Percentiles rank a stretch among this genome's conserved stretches.
phyloP scores from a whole-genome alignment of 92 coral and sea anemone genomes.

The Siderastrea radians region DNA sequence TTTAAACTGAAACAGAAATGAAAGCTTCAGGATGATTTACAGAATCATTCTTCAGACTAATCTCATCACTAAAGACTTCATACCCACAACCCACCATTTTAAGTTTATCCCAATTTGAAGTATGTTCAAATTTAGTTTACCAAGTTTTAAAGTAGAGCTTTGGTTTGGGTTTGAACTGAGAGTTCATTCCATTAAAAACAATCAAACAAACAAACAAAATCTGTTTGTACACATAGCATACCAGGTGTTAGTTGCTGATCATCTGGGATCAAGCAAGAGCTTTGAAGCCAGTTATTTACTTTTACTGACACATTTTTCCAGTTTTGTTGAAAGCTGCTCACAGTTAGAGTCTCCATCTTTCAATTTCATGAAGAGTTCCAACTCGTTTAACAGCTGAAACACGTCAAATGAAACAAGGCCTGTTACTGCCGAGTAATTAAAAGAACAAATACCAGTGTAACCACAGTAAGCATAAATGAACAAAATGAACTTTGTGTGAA shows the following conservation, averaged over 20 bases:
- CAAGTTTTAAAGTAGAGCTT: background rate
- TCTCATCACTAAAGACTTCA: slow-evolving; percentile 20
- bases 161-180: background rate
- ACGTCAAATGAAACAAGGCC: slow-evolving; percentile 22
- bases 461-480: slow-evolving; percentile 17
- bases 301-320: slow-evolving; percentile 20
- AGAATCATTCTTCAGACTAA: slow-evolving; percentile 21
- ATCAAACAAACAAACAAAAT: slow-evolving; percentile 11
- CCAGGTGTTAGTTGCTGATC: slow-evolving; percentile 16
- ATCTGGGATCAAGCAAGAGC: slow-evolving; percentile 2
- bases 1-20: slow-evolving; percentile 12
- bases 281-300: slow-evolving; percentile 19
- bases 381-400: slow-evolving; percentile 38
- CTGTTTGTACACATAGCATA: slow-evolving; percentile 5
- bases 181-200: slow-evolving; percentile 2
- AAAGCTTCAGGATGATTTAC: slow-evolving; percentile 18
- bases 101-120: background rate
- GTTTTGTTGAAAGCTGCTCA: background rate
- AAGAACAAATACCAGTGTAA: slow-evolving; percentile 23
- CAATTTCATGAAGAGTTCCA: slow-evolving; percentile 17
- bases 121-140: slow-evolving; percentile 4
- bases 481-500: slow-evolving; percentile 24
- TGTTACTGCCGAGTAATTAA: slow-evolving; percentile 5
- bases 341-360: slow-evolving; percentile 28
- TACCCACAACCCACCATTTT: slow-evolving; percentile 14